phyloP scores from a whole-genome alignment of 2,888 invertebrate genomes.

The Aphodius granarius region DNA sequence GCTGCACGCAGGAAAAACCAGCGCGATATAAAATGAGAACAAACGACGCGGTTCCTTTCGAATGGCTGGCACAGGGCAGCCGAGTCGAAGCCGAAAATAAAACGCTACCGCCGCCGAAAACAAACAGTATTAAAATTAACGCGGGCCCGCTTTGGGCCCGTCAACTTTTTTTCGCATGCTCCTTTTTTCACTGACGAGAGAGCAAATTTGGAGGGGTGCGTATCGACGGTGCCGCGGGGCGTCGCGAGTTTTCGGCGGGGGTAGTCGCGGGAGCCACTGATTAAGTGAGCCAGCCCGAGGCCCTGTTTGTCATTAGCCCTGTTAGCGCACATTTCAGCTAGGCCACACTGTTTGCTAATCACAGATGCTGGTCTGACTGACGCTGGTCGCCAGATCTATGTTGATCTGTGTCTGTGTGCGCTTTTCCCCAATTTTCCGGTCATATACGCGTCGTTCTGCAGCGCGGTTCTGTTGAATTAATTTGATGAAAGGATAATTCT shows the following conservation, averaged over 20 bases:
- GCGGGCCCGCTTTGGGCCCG: constrained; percentile 26
- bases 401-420: neutral
- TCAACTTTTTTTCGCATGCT: constrained; percentile 44
- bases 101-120: constrained; percentile 29
- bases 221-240: constrained; percentile 43
- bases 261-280: constrained; percentile 41
- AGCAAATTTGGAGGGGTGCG: constrained; percentile 32
- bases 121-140: constrained; percentile 43
- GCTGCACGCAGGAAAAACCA: constrained; percentile 29
- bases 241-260: constrained; percentile 18
- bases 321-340: constrained; percentile 48
- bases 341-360: constrained; percentile 50
- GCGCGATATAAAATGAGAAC: constrained; percentile 37
- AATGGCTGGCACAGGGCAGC: neutral
- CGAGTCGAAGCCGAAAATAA: constrained; percentile 34
- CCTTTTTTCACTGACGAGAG: constrained; percentile 42
- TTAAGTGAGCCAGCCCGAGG: constrained; percentile 50
- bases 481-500: neutral
- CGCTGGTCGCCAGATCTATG: neutral
- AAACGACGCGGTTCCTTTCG: constrained; percentile 31
- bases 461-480: neutral
- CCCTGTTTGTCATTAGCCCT: constrained; percentile 53
- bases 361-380: constrained; percentile 49
- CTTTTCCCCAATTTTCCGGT: neutral
- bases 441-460: neutral